A percentile compares a stretch with the other conserved stretches of the same genome.
These are phyloP conservation scores for Cosmopolites sordidus DNA, from an alignment of 2,888 invertebrate species.

Conservation along the genomic window DNA sequence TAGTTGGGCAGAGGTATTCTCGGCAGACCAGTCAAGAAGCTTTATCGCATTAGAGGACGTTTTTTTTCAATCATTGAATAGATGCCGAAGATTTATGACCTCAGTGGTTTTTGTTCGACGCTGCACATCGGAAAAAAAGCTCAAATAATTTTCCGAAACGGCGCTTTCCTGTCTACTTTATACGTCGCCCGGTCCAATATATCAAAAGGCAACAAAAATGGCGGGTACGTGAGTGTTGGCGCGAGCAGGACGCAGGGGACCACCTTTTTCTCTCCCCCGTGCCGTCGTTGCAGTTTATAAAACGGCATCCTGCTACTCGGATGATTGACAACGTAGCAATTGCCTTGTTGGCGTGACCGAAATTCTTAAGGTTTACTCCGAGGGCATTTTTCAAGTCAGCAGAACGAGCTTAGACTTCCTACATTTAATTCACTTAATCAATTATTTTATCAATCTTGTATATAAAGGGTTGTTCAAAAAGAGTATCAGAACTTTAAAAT, in stretches of 20 bases:
- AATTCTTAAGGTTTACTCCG: constrained; percentile 3
- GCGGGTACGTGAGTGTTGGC: background rate
- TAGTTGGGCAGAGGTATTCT: too few relatives aligned
- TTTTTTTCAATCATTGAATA: background rate
- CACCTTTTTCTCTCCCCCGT: constrained; percentile 6
- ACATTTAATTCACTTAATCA: too few relatives aligned
- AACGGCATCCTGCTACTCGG: constrained; percentile 7
- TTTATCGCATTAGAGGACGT: background rate
- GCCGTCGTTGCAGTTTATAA: constrained; percentile 20
- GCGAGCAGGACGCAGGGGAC: constrained; percentile 8
- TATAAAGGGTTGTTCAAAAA: too few relatives aligned
- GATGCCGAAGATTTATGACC: background rate
- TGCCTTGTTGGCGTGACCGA: constrained; percentile 20
- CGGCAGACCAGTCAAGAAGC: background rate
- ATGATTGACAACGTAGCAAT: constrained; percentile 24
- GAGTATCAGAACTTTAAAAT: too few relatives aligned
- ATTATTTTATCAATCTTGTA: too few relatives aligned
- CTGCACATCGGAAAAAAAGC: constrained; percentile 1
- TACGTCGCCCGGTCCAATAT: background rate
- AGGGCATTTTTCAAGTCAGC: too few relatives aligned
- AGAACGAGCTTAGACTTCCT: too few relatives aligned
- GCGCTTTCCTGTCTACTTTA: background rate
- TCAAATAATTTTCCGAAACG: constrained; percentile 1
- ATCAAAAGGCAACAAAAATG: constrained; percentile 2
- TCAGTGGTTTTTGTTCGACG: background rate